Conservation (phyloP, 35 echinoderm and acorn worm species). For the Acanthaster planci region DNA sequence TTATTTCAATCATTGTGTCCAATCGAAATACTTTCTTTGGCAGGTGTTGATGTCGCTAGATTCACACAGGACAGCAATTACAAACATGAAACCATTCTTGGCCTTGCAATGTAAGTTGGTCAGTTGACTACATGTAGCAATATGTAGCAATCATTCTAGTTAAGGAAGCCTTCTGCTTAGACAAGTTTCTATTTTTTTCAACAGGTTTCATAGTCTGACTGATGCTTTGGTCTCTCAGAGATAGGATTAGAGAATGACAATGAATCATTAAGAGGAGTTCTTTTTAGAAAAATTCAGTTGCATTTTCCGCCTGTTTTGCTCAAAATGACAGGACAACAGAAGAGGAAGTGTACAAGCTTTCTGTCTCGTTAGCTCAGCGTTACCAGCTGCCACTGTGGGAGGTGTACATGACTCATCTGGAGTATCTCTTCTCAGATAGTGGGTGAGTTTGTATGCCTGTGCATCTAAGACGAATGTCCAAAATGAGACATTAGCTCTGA, state of each 20-base stretch:
- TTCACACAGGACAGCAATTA: constrained; percentile 96
- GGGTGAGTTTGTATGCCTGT: constrained; percentile 52
- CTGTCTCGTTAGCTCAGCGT: constrained; percentile 75
- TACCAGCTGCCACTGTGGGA: constrained; percentile 91
- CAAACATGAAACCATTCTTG: constrained; percentile 96
- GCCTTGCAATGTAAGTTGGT: constrained; percentile 88
- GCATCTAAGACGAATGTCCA: too few relatives aligned
- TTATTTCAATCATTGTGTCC: too few relatives aligned
- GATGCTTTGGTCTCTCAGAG: too few relatives aligned
- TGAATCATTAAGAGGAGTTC: too few relatives aligned
- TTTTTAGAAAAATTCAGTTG: too few relatives aligned
- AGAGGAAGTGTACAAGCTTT: constrained; percentile 87
- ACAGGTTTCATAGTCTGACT: too few relatives aligned
- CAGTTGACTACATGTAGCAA: background rate
- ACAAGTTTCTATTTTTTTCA: too few relatives aligned
- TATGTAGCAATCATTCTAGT: background rate
- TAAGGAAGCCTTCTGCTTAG: background rate
- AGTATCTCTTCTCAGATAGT: constrained; percentile 96
- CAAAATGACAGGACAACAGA: constrained; percentile 74
- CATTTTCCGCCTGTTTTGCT: background rate
- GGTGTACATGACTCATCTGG: constrained; percentile 86
- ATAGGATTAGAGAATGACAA: too few relatives aligned
- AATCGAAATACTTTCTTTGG: constrained; percentile 17
- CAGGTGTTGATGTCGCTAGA: constrained; percentile 95
- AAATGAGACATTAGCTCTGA: too few relatives aligned